Conservation (phyloP, 2,797 vertebrate genomes). For the Pseudochirops corinnae region DNA sequence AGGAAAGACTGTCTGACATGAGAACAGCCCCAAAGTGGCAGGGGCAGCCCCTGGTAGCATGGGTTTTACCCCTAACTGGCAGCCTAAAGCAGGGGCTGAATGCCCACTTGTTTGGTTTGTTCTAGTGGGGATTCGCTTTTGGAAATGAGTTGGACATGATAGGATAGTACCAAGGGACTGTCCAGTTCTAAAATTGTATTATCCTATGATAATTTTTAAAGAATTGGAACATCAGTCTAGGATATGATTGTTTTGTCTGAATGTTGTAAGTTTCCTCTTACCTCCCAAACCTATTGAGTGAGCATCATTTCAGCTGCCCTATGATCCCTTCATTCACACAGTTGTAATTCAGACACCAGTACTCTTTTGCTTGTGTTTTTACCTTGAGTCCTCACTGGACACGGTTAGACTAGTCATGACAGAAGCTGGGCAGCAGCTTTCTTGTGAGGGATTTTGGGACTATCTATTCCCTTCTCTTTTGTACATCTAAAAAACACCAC, state of each 20-base stretch:
- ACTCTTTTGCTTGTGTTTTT: neutral
- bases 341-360: neutral
- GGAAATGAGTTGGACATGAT: neutral
- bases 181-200: neutral
- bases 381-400: neutral
- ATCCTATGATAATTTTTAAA: neutral
- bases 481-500: neutral
- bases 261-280: conserved; percentile 1
- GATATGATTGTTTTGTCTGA: neutral
- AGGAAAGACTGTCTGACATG: neutral
- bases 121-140: neutral
- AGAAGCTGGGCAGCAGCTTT: neutral
- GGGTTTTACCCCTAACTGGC: neutral
- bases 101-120: neutral
- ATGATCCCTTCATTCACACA: neutral
- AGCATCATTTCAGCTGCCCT: conserved; percentile 2
- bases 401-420: neutral
- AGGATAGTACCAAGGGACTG: neutral
- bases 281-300: neutral
- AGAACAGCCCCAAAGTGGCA: neutral
- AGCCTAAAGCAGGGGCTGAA: neutral
- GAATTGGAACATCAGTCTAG: neutral
- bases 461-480: neutral
- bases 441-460: neutral
- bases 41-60: neutral